Evolutionary conservation across 2,888 invertebrate species (phyloP).

Genomic region (Drosophila maculinotata): DNA sequence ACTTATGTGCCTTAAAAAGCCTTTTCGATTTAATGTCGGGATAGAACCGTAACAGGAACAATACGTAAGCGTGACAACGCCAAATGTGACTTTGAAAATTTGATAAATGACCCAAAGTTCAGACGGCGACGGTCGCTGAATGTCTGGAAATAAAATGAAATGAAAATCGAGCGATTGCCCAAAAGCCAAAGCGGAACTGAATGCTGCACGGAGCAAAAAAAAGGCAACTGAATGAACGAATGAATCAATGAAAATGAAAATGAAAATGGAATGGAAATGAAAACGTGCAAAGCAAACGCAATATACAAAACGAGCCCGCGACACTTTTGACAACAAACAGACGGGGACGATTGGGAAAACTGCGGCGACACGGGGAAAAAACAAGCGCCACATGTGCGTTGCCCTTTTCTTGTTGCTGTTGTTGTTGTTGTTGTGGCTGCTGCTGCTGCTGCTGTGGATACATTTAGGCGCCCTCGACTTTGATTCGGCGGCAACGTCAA

Average conservation of each 20-base stretch:
- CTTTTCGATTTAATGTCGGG: slow-evolving; percentile 43
- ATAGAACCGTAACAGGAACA: slow-evolving; percentile 37
- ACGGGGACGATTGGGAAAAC: slow-evolving; percentile 50
- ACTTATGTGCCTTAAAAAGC: slow-evolving; percentile 38
- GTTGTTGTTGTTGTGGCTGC: slow-evolving; percentile 15
- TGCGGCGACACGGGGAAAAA: slow-evolving; percentile 18
- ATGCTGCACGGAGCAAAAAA: slow-evolving; percentile 42
- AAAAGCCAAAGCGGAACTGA: slow-evolving; percentile 67
- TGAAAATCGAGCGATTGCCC: slow-evolving; percentile 53
- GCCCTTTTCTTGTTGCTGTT: slow-evolving; percentile 14
- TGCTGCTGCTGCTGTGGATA: slow-evolving; percentile 46
- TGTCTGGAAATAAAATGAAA: slow-evolving; percentile 69
- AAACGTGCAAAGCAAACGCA: slow-evolving; percentile 60
- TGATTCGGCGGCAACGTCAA: slow-evolving; percentile 55
- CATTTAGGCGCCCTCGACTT: slow-evolving; percentile 54
- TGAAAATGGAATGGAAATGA: slow-evolving; percentile 40
- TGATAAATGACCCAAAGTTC: slow-evolving; percentile 81
- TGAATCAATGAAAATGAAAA: slow-evolving; percentile 49
- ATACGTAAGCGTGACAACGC: slow-evolving; percentile 77
- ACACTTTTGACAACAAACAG: slow-evolving; percentile 74
- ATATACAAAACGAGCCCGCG: slow-evolving; percentile 55
- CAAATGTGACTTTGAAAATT: slow-evolving; percentile 83
- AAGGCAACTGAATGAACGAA: slow-evolving; percentile 32
- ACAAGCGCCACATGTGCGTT: slow-evolving; percentile 64
- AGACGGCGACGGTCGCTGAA: slow-evolving; percentile 40